These are phyloP conservation scores for Eidolon helvum DNA, from an alignment of 2,113 vertebrate genomes.

Conservation along the genomic window DNA sequence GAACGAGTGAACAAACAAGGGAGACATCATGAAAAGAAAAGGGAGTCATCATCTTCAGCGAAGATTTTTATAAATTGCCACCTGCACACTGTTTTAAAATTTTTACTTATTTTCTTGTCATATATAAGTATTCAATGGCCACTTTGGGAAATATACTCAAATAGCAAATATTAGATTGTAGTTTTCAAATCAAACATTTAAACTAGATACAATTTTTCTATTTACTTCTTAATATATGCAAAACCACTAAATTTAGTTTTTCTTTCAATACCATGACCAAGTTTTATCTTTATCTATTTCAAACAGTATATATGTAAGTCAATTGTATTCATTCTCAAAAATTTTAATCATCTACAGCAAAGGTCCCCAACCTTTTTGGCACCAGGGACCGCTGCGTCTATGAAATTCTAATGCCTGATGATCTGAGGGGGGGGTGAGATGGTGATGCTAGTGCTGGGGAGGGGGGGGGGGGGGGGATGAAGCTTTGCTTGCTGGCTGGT, in stretches of 20 bases:
- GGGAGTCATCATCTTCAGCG: background rate
- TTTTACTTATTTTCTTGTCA: constrained; percentile 34
- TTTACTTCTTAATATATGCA: constrained; percentile 12
- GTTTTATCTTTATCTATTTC: constrained; percentile 17
- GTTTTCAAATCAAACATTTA: constrained; percentile 38
- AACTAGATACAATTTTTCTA: background rate
- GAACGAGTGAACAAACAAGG: background rate
- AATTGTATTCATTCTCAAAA: constrained; percentile 28
- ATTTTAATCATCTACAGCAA: background rate
- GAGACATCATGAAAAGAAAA: background rate
- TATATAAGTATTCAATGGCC: constrained; percentile 30
- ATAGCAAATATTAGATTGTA: background rate
- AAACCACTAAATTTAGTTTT: constrained; percentile 14
- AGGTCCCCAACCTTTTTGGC: too few relatives aligned
- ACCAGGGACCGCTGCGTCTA: too few relatives aligned
- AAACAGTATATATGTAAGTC: background rate
- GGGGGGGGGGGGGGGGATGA: too few relatives aligned
- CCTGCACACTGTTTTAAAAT: background rate
- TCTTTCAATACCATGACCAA: background rate
- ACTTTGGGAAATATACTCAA: background rate
- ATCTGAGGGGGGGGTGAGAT: too few relatives aligned
- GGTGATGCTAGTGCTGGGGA: too few relatives aligned
- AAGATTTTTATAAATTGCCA: background rate
- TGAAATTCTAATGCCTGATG: too few relatives aligned
- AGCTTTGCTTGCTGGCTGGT: too few relatives aligned